Conservation (phyloP, 2,888 invertebrate genomes). For the Drosophila eohydei region DNA sequence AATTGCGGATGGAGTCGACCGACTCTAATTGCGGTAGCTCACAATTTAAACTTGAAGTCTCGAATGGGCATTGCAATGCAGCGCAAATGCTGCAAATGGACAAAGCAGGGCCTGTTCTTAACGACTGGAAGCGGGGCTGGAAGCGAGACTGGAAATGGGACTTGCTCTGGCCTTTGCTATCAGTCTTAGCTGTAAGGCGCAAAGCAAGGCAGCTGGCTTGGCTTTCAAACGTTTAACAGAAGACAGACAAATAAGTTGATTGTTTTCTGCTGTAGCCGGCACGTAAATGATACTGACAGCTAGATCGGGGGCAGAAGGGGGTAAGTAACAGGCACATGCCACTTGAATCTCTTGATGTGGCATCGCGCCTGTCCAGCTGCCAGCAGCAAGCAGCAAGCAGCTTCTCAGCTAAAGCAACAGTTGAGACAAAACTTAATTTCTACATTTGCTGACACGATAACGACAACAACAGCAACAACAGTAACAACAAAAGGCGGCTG, state of each 20-base stretch:
- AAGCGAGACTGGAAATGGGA: slow-evolving; percentile 8
- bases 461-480: slow-evolving; percentile 30
- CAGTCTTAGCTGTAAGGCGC: slow-evolving; percentile 16
- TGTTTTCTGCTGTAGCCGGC: slow-evolving; percentile 58
- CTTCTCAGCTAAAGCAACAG: slow-evolving; percentile 24
- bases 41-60: slow-evolving; percentile 14
- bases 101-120: slow-evolving; percentile 30
- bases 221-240: slow-evolving; percentile 62
- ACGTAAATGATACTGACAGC: slow-evolving; percentile 76
- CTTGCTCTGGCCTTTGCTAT: slow-evolving; percentile 21
- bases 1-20: slow-evolving; percentile 3
- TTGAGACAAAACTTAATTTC: slow-evolving; percentile 74
- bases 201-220: slow-evolving; percentile 37
- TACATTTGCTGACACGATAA: slow-evolving; percentile 74
- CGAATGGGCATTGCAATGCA: slow-evolving; percentile 41
- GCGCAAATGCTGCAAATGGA: slow-evolving; percentile 40
- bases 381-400: slow-evolving; percentile 7
- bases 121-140: slow-evolving; percentile 2
- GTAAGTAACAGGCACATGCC: slow-evolving; percentile 10
- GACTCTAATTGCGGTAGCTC: slow-evolving; percentile 19
- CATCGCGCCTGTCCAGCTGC: slow-evolving; percentile 37
- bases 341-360: slow-evolving; percentile 22
- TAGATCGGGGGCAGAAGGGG: not conserved
- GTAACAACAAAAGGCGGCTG: slow-evolving; percentile 28
- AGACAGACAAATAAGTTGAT: slow-evolving; percentile 73